Conservation (phyloP, 2,888 invertebrate genomes). For the Carterocephalus palaemon region DNA sequence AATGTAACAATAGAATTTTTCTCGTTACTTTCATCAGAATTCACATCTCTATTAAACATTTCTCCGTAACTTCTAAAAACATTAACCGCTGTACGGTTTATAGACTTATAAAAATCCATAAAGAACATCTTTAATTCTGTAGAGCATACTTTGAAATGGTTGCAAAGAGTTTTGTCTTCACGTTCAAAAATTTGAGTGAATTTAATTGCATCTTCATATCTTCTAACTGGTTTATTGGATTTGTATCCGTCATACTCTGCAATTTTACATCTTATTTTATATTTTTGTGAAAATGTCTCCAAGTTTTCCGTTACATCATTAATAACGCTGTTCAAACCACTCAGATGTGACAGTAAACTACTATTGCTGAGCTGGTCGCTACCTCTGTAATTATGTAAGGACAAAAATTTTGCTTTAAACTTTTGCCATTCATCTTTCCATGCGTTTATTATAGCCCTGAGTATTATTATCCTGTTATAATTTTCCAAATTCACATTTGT, state of each 20-base stretch:
- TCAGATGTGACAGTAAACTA: slow-evolving; percentile 5
- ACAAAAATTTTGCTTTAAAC: slow-evolving; percentile 35
- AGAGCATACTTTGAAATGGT: slow-evolving; percentile 47
- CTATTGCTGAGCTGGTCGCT: not conserved
- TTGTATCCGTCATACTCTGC: no score
- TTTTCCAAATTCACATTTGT: not conserved
- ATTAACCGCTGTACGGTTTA: slow-evolving; percentile 50
- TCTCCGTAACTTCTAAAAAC: slow-evolving; percentile 51
- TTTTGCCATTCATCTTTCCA: slow-evolving; percentile 39
- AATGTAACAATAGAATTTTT: slow-evolving; percentile 36
- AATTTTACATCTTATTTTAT: slow-evolving; percentile 46
- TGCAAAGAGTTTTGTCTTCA: slow-evolving; percentile 33
- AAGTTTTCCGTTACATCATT: slow-evolving; percentile 38
- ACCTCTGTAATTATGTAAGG: not conserved
- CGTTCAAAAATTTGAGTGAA: not conserved
- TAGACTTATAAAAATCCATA: slow-evolving; percentile 39
- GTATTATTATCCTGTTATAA: not conserved
- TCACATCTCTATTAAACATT: slow-evolving; percentile 54
- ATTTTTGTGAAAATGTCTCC: slow-evolving; percentile 35
- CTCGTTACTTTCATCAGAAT: slow-evolving; percentile 36
- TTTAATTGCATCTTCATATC: not conserved
- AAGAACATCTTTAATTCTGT: slow-evolving; percentile 49
- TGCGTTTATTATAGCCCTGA: slow-evolving; percentile 22
- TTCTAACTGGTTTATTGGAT: no score
- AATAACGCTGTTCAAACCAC: slow-evolving; percentile 7